These are phyloP conservation scores for Tetramorium parvispinum DNA, from an alignment of 1,140 invertebrate species.

Conservation along the genomic window DNA sequence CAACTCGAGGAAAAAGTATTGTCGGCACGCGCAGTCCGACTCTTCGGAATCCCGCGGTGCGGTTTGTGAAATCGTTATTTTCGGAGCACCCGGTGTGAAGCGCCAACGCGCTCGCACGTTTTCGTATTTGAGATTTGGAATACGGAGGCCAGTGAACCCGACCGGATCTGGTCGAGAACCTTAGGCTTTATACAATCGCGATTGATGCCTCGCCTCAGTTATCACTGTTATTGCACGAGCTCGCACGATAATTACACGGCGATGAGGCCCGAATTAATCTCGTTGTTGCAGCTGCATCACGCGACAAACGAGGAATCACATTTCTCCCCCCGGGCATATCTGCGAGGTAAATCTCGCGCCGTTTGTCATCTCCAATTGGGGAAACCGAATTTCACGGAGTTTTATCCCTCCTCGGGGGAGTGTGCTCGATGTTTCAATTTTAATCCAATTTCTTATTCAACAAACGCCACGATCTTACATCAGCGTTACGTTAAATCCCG, in stretches of 20 bases:
- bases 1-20: background rate
- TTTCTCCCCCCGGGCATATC: background rate
- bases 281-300: background rate
- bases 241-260: constrained; percentile 26
- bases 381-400: background rate
- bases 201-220: constrained; percentile 32
- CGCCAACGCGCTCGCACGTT: constrained; percentile 30
- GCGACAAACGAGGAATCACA: background rate
- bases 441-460: background rate
- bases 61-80: constrained; percentile 24
- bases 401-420: background rate
- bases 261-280: constrained; percentile 11
- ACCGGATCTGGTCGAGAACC: constrained; percentile 56
- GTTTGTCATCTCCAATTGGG: background rate
- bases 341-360: background rate
- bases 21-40: background rate
- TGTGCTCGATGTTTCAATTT: background rate
- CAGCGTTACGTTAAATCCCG: background rate
- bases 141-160: constrained; percentile 77
- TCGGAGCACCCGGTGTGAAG: constrained; percentile 28
- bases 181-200: constrained; percentile 40
- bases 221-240: constrained; percentile 16
- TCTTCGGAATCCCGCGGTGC: background rate
- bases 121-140: constrained; percentile 77
- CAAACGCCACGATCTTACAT: background rate